Evolutionary conservation across 2,797 vertebrate genomes (phyloP), one percentile per base, ranked within the genome.

Genomic region (Lindbergichthys nudifrons): DNA sequence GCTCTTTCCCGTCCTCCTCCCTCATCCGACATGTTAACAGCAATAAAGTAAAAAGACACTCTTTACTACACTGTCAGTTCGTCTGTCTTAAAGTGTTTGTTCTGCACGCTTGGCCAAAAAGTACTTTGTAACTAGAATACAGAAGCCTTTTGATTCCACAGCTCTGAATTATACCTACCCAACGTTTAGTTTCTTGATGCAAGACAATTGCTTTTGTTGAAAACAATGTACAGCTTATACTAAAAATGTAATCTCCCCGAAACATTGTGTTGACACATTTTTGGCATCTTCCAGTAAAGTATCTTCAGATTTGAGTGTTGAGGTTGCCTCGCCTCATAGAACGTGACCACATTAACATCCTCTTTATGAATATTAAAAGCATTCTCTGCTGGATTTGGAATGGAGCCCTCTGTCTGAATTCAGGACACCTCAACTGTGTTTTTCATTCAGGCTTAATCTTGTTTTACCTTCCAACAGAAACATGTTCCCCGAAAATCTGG

Each of bases 401-500:
- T 42, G 56, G 39, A 30, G 6, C 18, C 32, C 30, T 48, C 14
- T 71, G 7, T 60, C 10, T 36, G n/a, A 65, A 15, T 56, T 32
- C 47, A 15, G 10, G 15, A 19, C 19, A 54, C 47, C 59, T 30
- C 19, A 32, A 47, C 15, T 26, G 26, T 62, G 60, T 47, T 18
- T n/a, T 46, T 46, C 4, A 32, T 60, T 57, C 12, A 65, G 10
- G 16, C 4, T 6, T 13, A 10, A 42, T 68, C 7, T 13, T 61
- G 3, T 74, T 89, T 50, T 60, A 88, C 83, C 86, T 61, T 71
- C 90, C 71, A 74, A 92, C 92, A 99, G 98, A 91, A 99, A 99
- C 85, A 98, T 99, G 98, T 99, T 99, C 83, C 98, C 98, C 50
- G 98, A 99, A 91, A 99, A 99, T 77, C 94, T 99, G 72, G 94